Percentiles rank a stretch among this genome's conserved stretches.
Conservation (phyloP, 2,113 vertebrate species). For the Corvus hawaiiensis region DNA sequence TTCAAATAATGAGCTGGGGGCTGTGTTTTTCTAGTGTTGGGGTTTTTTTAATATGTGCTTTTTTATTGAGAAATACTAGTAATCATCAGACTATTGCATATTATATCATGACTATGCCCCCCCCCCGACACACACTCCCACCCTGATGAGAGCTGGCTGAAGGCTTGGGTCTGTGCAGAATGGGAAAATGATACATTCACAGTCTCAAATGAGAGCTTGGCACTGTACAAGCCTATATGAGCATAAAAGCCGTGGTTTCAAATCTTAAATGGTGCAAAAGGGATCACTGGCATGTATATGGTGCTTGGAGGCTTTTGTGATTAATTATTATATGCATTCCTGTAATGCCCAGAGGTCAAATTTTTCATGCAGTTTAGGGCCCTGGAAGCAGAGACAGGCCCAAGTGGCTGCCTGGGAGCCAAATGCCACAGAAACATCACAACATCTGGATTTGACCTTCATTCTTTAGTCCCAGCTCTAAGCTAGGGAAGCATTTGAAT, state of each 20-base stretch:
- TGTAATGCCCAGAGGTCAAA: conserved; percentile 9
- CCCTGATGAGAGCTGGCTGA: neutral
- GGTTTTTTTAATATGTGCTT: neutral
- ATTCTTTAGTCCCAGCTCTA: neutral
- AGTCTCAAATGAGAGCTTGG: neutral
- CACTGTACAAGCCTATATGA: neutral
- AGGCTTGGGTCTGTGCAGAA: neutral
- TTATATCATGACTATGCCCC: neutral
- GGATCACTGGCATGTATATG: neutral
- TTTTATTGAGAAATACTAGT: conserved; percentile 41
- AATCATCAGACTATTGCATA: conserved; percentile 6
- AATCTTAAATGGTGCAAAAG: conserved; percentile 9
- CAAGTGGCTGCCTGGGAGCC: neutral
- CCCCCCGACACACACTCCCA: neutral
- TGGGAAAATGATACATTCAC: neutral
- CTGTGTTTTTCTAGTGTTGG: neutral
- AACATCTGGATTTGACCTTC: neutral
- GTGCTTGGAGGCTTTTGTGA: conserved; percentile 3
- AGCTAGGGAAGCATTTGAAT: neutral
- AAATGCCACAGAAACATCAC: neutral
- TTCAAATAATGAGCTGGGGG: conserved; percentile 44
- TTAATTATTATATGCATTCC: conserved; percentile 21
- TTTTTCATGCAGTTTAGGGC: neutral
- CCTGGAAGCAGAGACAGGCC: neutral
- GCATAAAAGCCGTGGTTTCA: neutral